Evolutionary conservation across 2,888 invertebrate genomes (phyloP).

Genomic region (Tetropium fuscum): DNA sequence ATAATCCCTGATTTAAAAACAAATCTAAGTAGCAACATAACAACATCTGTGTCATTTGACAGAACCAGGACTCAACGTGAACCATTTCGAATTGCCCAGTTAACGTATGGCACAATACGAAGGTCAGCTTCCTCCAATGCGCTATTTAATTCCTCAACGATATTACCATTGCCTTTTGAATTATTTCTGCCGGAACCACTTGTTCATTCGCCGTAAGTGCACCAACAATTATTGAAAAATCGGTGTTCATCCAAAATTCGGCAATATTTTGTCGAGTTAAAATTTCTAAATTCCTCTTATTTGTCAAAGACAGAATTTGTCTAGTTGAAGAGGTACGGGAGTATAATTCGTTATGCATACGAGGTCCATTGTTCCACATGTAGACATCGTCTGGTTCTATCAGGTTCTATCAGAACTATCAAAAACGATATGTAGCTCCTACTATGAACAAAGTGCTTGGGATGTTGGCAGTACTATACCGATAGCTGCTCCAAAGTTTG

Average conservation of each 20-base stretch:
- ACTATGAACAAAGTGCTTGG: background rate
- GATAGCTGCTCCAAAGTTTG: background rate
- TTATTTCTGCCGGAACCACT: background rate
- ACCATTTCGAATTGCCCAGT: background rate
- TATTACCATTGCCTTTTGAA: conserved; percentile 1
- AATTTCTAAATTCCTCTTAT: too few relatives aligned
- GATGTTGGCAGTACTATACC: background rate
- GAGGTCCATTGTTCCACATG: background rate
- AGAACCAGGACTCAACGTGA: background rate
- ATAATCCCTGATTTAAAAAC: conserved; percentile 2
- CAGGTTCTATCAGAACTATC: background rate
- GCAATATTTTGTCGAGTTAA: conserved; percentile 3
- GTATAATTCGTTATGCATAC: background rate
- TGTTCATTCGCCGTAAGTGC: background rate
- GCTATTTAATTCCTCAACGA: conserved; percentile 1
- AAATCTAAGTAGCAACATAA: conserved; percentile 2
- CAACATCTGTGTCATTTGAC: conserved; percentile 2
- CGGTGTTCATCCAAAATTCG: background rate
- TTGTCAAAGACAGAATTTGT: conserved; percentile 3
- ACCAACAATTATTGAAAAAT: conserved; percentile 1
- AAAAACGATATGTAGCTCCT: conserved; percentile 1
- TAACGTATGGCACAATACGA: conserved; percentile 2
- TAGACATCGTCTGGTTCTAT: background rate
- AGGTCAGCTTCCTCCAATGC: conserved; percentile 1
- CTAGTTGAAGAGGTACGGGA: background rate